Evolutionary conservation across 1,140 invertebrate species (phyloP).

Genomic region (Caenorhabditis tropicalis): DNA sequence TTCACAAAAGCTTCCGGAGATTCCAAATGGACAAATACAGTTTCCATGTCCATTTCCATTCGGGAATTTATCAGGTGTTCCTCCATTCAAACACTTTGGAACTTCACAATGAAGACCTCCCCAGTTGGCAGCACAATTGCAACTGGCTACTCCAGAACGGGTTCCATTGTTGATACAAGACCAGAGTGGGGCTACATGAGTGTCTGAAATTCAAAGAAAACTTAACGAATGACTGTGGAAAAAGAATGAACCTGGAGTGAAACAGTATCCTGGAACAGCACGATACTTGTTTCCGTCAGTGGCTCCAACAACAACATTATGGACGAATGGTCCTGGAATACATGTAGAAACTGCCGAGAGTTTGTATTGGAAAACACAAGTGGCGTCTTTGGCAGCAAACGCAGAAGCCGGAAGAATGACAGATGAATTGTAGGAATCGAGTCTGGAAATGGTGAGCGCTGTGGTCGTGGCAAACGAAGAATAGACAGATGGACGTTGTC

Average conservation of each 20-base stretch:
- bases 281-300: not conserved
- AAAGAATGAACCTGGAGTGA: not conserved
- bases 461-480: not conserved
- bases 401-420: not conserved
- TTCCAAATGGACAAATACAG: constrained; percentile 36
- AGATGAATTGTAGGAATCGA: not conserved
- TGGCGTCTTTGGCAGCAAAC: not conserved
- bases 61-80: constrained; percentile 25
- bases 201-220: not conserved
- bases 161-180: constrained; percentile 22
- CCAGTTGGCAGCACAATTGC: constrained; percentile 3
- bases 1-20: constrained; percentile 15
- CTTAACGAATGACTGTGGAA: not conserved
- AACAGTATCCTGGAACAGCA: constrained; percentile 18
- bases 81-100: constrained; percentile 22
- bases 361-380: constrained; percentile 2
- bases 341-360: not conserved
- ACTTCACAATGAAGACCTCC: constrained; percentile 4
- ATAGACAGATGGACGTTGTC: not conserved
- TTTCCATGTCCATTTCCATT: constrained; percentile 11
- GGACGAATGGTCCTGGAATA: not conserved
- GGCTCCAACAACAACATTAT: not conserved
- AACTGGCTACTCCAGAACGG: not conserved
- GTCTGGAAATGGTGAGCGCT: not conserved
- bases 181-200: not conserved